phyloP scores from a whole-genome alignment of 2,888 invertebrate genomes.

The Phortica okadai region DNA sequence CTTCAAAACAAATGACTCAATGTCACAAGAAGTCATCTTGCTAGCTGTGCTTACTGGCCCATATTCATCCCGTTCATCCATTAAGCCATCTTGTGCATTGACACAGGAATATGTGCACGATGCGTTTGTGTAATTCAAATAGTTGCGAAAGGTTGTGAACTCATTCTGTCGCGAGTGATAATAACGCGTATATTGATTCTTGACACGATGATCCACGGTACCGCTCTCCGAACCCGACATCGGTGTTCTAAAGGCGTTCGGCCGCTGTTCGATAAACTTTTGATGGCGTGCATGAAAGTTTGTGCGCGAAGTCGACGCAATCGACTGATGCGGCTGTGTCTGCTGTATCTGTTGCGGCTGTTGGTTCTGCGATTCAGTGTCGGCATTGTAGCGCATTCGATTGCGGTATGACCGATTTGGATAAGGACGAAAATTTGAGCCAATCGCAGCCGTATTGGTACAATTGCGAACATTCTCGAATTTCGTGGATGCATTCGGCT shows the following conservation, averaged over 20 bases:
- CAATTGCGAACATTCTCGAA: slow-evolving; percentile 56
- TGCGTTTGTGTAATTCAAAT: neutral
- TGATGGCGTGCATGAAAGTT: slow-evolving; percentile 36
- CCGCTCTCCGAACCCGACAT: slow-evolving; percentile 38
- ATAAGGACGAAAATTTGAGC: slow-evolving; percentile 38
- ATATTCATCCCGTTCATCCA: slow-evolving; percentile 43
- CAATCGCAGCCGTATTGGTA: slow-evolving; percentile 24
- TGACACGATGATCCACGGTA: neutral
- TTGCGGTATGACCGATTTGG: slow-evolving; percentile 58
- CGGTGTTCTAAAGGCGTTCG: slow-evolving; percentile 13
- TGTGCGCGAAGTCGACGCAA: slow-evolving; percentile 33
- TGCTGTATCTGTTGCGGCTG: neutral
- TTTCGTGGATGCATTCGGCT: slow-evolving; percentile 35
- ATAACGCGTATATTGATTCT: slow-evolving; percentile 49
- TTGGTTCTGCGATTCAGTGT: slow-evolving; percentile 2
- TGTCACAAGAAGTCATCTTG: slow-evolving; percentile 35
- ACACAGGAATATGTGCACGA: neutral
- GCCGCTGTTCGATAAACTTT: slow-evolving; percentile 37
- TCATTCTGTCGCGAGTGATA: slow-evolving; percentile 51
- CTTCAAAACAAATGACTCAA: slow-evolving; percentile 33
- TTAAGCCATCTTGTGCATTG: slow-evolving; percentile 21
- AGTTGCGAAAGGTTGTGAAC: neutral
- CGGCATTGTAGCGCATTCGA: slow-evolving; percentile 51
- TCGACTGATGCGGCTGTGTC: neutral
- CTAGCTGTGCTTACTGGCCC: slow-evolving; percentile 46